Evolutionary conservation across 2,888 invertebrate species (phyloP), one percentile per base, ranked within the genome.

Genomic region (Polyommatus icarus): DNA sequence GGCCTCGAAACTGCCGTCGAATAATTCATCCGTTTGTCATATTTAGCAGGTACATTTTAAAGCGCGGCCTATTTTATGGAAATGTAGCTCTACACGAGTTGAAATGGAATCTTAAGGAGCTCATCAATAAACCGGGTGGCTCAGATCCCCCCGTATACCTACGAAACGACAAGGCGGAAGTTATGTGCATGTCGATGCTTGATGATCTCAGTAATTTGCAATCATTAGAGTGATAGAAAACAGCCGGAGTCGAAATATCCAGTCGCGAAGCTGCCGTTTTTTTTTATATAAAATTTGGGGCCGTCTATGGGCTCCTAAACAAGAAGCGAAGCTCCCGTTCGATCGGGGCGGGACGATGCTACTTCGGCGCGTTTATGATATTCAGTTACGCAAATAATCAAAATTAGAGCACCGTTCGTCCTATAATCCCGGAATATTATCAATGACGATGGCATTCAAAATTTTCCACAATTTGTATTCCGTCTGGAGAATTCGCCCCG

Each of bases 401-500:
- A 79, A 82, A 81, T 82, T 82, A 80, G 80, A 83, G 80, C 82
- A 81, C 78, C 81, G 80, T 83, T 82, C 82, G 80, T 81, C 79
- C 82, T 84, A 82, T 82, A 83, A 83, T 84, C 82, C 83, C 83
- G 85, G 84, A 84, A 84, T 83, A 86, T 87, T 84, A 87, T 88
- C 85, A 87, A 86, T 87, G 87, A 87, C 84, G 85, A 85, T 83
- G 87, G 84, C 85, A 87, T 88, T 89, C 87, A 88, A 91, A 91
- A 91, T 90, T 91, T 92, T 92, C 91, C 91, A 90, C 90, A 83
- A 91, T 93, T 91, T 88, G 88, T 93, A 93, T 93, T 91, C 93
- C 82, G 89, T 91, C 90, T 91, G 87, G 90, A 91, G 89, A 89
- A 89, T 91, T 89, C 89, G 87, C 88, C 85, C 86, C 87, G 85